Evolutionary conservation across 23 tunicate species (phyloP).

Genomic region (Styela clava): DNA sequence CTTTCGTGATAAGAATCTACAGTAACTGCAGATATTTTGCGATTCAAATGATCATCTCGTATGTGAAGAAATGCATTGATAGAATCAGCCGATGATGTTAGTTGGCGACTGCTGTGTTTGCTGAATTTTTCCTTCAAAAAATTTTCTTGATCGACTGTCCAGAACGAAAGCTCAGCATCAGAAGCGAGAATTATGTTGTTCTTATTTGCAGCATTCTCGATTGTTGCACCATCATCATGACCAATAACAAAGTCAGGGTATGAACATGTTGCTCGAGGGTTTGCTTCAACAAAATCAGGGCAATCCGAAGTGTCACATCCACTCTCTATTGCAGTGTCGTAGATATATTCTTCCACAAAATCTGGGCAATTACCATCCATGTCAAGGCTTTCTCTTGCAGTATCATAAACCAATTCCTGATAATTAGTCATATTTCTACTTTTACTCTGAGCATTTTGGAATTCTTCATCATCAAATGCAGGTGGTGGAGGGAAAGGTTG

Average conservation of each 20-base stretch:
- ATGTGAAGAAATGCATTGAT: not conserved
- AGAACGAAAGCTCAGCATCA: not conserved
- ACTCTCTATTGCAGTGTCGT: not conserved
- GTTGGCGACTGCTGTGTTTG: not conserved
- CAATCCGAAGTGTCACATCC: not conserved
- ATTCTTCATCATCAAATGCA: not conserved
- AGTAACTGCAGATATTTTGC: constrained; percentile 2
- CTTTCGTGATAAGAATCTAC: not conserved
- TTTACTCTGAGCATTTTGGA: not conserved
- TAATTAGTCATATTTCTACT: too few relatives aligned
- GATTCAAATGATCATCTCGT: not conserved
- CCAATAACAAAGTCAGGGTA: not conserved
- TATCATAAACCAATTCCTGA: not conserved
- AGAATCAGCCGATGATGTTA: constrained; percentile 2
- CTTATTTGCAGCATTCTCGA: not conserved
- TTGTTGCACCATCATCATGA: not conserved
- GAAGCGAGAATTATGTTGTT: not conserved
- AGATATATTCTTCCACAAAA: not conserved
- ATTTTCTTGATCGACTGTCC: constrained; percentile 12
- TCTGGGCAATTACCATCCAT: not conserved
- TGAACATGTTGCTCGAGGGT: not conserved
- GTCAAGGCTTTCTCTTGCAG: not conserved
- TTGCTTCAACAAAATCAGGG: constrained; percentile 7
- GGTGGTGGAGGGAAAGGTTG: not conserved
- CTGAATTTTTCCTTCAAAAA: not conserved